phyloP scores from a whole-genome alignment of 2,113 vertebrate genomes.

The Fukomys damarensis region DNA sequence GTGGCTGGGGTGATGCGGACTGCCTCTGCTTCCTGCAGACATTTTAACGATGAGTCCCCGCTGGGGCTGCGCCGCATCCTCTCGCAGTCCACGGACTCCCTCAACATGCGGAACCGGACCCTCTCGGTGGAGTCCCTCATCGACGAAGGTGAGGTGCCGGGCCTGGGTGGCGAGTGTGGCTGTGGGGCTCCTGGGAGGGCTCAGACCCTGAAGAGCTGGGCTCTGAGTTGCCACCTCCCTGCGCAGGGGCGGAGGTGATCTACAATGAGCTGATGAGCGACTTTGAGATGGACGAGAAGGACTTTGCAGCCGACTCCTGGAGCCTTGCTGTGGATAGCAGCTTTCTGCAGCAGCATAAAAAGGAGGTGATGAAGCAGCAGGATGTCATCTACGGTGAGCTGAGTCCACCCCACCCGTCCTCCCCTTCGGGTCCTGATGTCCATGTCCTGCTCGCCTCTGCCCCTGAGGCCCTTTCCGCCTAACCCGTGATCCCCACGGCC shows the following conservation, averaged over 20 bases:
- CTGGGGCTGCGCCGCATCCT: constrained; percentile 94
- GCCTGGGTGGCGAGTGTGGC: neutral
- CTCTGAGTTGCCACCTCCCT: neutral
- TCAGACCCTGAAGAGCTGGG: neutral
- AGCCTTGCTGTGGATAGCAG: constrained; percentile 92
- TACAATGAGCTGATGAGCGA: constrained; percentile 93
- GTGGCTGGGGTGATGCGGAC: fast-evolving
- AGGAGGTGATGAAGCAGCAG: constrained; percentile 96
- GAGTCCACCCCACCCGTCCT: neutral
- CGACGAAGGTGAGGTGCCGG: constrained; percentile 89
- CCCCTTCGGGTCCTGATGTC: too few relatives aligned
- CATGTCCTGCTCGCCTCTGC: neutral
- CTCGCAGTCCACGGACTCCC: constrained; percentile 96
- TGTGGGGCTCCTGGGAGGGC: neutral
- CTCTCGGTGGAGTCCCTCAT: constrained; percentile 95
- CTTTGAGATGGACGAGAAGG: constrained; percentile 90
- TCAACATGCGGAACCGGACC: constrained; percentile 93
- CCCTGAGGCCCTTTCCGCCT: neutral
- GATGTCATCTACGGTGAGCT: constrained; percentile 95
- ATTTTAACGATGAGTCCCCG: constrained; percentile 92
- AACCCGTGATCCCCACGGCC: neutral
- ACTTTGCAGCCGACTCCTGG: constrained; percentile 96
- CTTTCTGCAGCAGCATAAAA: constrained; percentile 93
- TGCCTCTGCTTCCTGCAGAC: constrained; percentile 80
- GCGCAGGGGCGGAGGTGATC: constrained; percentile 85